Conservation (phyloP, 2,113 vertebrate species). For the Hydrochoerus hydrochaeris region DNA sequence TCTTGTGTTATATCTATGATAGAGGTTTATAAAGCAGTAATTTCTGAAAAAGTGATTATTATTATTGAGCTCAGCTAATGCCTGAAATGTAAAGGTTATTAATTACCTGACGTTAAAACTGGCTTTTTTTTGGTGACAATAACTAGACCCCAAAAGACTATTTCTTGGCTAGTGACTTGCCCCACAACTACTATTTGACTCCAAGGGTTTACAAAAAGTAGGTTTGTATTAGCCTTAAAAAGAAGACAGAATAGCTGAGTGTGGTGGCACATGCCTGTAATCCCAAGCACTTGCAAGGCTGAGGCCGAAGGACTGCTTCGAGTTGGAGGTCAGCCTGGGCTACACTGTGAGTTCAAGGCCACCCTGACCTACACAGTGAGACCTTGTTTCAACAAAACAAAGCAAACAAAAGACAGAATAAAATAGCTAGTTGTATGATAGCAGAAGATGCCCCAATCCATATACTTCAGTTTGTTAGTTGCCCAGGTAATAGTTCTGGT, state of each 20-base stretch:
- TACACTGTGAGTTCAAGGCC: background rate
- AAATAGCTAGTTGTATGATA: background rate
- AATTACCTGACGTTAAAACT: slow-evolving; percentile 13
- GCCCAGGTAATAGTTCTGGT: too few relatives aligned
- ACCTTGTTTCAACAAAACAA: background rate
- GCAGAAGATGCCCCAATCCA: too few relatives aligned
- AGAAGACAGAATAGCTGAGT: background rate
- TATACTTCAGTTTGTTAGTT: too few relatives aligned
- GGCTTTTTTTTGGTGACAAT: background rate
- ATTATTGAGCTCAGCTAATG: background rate
- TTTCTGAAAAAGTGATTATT: slow-evolving; percentile 23
- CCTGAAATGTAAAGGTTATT: background rate
- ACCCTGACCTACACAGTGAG: background rate
- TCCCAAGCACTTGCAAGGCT: background rate
- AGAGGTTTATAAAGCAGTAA: background rate
- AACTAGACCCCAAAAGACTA: background rate
- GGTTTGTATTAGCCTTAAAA: slow-evolving; percentile 11
- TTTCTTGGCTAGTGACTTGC: background rate
- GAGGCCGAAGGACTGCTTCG: background rate
- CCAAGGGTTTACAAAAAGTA: background rate
- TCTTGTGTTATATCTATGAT: background rate
- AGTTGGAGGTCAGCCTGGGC: background rate
- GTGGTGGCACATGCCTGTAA: background rate
- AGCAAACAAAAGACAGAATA: background rate
- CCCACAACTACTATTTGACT: background rate